Evolutionary conservation across 2,888 invertebrate genomes (phyloP).

Genomic region (Desoria tigrina): DNA sequence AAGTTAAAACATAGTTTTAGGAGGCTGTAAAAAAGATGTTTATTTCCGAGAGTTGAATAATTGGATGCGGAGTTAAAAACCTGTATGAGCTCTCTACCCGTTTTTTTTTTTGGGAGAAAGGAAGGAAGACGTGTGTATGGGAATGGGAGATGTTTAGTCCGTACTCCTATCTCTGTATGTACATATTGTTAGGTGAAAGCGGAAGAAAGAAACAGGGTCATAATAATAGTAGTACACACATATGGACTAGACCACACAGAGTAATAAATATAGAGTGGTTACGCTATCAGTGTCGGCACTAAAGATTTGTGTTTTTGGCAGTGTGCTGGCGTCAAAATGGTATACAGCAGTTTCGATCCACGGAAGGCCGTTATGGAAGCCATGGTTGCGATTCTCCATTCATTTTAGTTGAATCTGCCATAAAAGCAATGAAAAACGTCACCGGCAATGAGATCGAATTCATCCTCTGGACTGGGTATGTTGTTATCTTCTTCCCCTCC

Average conservation of each 20-base stretch:
- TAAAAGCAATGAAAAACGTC: conserved; percentile 79
- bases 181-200: not conserved
- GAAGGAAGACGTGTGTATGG: not conserved
- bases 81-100: not conserved
- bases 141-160: no score
- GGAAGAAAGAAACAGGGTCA: not conserved
- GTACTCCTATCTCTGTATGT: no score
- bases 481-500: conserved; percentile 23
- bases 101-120: not conserved
- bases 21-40: conserved; percentile 8
- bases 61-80: not conserved
- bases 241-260: conserved; percentile 4
- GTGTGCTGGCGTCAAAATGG: conserved; percentile 67
- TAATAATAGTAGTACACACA: conserved; percentile 4
- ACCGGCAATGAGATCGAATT: conserved; percentile 87
- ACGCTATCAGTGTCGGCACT: conserved; percentile 17
- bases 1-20: no score
- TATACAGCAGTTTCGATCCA: conserved; percentile 61
- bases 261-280: conserved; percentile 21
- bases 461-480: conserved; percentile 92
- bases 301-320: conserved; percentile 48
- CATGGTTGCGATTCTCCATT: conserved; percentile 87
- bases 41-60: conserved; percentile 5
- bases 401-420: conserved; percentile 83
- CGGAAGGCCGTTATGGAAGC: conserved; percentile 73